Percentiles rank a stretch among this genome's conserved stretches.
Conservation (phyloP, 2,888 invertebrate species). For the Rhingia campestris region DNA sequence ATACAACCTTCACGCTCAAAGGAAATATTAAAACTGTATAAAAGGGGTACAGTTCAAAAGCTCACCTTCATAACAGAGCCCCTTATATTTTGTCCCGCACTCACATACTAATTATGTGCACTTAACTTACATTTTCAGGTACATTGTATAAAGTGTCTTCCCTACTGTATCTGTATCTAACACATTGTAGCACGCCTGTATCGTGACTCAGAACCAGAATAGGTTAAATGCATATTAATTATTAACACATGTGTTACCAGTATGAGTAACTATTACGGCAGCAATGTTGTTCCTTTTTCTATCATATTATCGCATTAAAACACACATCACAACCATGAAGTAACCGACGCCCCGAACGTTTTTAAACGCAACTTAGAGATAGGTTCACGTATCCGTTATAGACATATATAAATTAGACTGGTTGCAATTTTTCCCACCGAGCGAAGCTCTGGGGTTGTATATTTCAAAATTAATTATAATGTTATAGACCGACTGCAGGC, state of each 20-base stretch:
- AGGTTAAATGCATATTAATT: conserved; percentile 71
- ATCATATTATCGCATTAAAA: conserved; percentile 73
- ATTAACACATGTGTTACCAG: conserved; percentile 66
- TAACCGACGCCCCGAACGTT: conserved; percentile 53
- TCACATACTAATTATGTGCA: background rate
- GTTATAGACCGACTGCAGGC: conserved; percentile 70
- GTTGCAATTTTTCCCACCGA: conserved; percentile 68
- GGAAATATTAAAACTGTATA: no score
- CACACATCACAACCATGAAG: conserved; percentile 65
- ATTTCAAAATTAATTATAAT: conserved; percentile 73
- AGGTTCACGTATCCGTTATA: conserved; percentile 13
- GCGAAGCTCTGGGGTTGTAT: conserved; percentile 54
- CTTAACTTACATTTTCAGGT: conserved; percentile 20
- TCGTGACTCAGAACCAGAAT: conserved; percentile 59
- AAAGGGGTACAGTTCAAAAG: no score
- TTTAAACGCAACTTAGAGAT: conserved; percentile 42
- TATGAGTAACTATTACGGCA: conserved; percentile 40
- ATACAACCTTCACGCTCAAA: no score
- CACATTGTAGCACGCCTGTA: conserved; percentile 19
- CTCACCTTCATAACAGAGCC: no score
- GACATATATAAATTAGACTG: conserved; percentile 17
- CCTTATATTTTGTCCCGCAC: background rate
- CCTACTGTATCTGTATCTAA: conserved; percentile 39
- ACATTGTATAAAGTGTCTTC: background rate
- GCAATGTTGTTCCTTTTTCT: conserved; percentile 54